Conservation (phyloP, 1,140 invertebrate genomes). For the Mya arenaria region DNA sequence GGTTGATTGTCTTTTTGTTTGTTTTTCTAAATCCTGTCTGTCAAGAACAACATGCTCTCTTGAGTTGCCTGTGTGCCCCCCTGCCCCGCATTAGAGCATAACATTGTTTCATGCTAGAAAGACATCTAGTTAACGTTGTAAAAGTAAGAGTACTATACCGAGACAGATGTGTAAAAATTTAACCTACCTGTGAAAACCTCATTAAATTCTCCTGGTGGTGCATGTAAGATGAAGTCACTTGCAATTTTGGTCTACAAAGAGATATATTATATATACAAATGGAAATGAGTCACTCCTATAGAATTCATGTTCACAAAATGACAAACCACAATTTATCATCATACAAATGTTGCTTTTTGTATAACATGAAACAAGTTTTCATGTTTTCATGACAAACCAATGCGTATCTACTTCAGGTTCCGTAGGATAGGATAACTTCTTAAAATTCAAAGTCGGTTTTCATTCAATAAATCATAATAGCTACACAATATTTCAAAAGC, state of each 20-base stretch:
- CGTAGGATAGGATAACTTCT: background rate
- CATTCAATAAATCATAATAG: background rate
- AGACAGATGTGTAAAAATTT: no score
- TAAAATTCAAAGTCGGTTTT: background rate
- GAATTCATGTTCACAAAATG: no score
- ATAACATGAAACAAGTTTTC: background rate
- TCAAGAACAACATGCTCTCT: background rate
- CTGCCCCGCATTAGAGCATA: no score
- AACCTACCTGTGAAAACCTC: slow-evolving; percentile 96
- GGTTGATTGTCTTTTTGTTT: no score
- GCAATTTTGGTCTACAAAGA: slow-evolving; percentile 92
- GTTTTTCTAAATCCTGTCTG: background rate
- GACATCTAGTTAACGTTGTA: no score
- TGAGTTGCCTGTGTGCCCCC: background rate
- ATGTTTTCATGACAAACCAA: background rate
- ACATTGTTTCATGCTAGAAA: no score
- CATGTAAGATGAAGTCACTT: slow-evolving; percentile 98
- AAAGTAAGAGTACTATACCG: no score
- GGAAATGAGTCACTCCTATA: no score
- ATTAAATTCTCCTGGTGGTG: slow-evolving; percentile 99
- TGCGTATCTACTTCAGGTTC: background rate
- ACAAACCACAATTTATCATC: background rate
- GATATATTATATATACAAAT: no score
- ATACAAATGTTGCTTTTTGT: background rate
- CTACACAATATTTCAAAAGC: background rate